Base-by-base conservation (phyloP, 92 coral and sea anemone species). In the Porites cylindrica region DNA sequence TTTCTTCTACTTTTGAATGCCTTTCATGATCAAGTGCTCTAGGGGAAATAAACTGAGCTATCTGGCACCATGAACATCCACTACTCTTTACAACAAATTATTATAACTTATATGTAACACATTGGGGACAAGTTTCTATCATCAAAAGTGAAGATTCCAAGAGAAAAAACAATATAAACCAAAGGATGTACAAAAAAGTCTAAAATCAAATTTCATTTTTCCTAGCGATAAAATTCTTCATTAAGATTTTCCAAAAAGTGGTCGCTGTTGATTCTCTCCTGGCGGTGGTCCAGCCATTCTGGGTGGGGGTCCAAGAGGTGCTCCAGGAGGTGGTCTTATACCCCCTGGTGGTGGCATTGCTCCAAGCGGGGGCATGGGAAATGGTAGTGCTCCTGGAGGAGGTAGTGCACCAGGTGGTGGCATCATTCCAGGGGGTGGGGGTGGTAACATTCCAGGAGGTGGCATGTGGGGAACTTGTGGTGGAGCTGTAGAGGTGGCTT, bases 391-490 rank as follows among this genome's bases (percentile, higher is more conserved):
- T 67, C 95, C 93, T 72, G 98, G 98, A 71, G 98, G 98, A 76
- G 98, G 98, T 69, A 90, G 72, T 63, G 83, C 92, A 62, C 91
- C 98, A 43, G 98, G 98, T 21, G 96, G 98, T 47, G 94, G 94
- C 91, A 95, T 91, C 98, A 96, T 94, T 52, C 98, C 98, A 17
- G 94, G 96, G 85, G 98, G 98, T 67, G 99, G 99, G 17, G 97
- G 97, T 62, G 98, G 96, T 53, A 96, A 77, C 78, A 89, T 76
- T 53, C 96, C 99, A 86, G 98, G 96, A 29, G 97, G 97, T 17
- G 97, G 97, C 14, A 91, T 82, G 90, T 71, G 92, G 6, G 96
- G 82, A 24, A 91, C 92, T 3, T 89, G 92, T 69, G 96, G 75
- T 51, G 93, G 59, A 72, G 74, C 75, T 66, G 82, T 82, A 20